Evolutionary conservation across 2,113 vertebrate genomes (phyloP).

Genomic region (Odobenus rosmarus): DNA sequence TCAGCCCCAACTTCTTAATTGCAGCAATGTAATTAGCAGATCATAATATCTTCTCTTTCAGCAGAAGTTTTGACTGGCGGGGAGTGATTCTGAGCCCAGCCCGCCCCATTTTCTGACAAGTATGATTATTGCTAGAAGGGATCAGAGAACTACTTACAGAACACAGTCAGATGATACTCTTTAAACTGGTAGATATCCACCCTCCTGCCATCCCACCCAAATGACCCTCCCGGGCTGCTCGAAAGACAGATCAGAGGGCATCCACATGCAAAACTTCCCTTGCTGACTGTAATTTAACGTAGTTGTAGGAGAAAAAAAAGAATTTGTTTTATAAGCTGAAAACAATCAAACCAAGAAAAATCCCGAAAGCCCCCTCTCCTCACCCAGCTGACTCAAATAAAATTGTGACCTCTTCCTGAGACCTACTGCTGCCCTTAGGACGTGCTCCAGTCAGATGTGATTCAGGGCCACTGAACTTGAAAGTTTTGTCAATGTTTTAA

Average conservation of each 20-base stretch:
- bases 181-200: background rate
- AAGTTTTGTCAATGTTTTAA: background rate
- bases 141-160: constrained; percentile 67
- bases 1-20: constrained; percentile 73
- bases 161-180: constrained; percentile 15
- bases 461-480: background rate
- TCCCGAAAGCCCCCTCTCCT: background rate
- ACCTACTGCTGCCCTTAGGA: background rate
- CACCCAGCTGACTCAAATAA: constrained; percentile 8
- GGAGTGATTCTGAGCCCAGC: background rate
- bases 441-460: background rate
- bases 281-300: background rate
- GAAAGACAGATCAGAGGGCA: background rate
- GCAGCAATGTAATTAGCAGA: constrained; percentile 73
- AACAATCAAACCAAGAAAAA: constrained; percentile 62
- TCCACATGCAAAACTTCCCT: constrained; percentile 21
- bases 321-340: constrained; percentile 57
- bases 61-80: constrained; percentile 37
- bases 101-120: constrained; percentile 32
- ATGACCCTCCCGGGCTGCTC: background rate
- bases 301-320: constrained; percentile 49
- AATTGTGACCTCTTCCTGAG: background rate
- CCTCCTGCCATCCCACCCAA: background rate
- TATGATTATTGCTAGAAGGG: constrained; percentile 26
- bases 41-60: constrained; percentile 73